Conservation (phyloP, 2,797 vertebrate genomes). For the Chelidonichthys spinosus region DNA sequence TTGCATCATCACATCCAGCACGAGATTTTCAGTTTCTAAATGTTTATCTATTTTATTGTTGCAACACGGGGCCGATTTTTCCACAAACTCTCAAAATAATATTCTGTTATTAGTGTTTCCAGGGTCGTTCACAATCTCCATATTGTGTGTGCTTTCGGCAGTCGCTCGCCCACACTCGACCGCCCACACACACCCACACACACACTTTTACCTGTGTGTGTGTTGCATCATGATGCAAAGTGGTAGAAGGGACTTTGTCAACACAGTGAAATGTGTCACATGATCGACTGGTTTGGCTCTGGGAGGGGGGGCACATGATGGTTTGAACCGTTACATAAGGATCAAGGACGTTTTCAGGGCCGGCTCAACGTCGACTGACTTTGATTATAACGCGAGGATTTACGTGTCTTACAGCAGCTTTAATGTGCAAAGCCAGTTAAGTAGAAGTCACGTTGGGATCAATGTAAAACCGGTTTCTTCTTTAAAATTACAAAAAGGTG, state of each 20-base stretch:
- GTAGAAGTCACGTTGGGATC: constrained; percentile 1
- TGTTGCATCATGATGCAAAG: constrained; percentile 47
- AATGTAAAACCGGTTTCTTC: too few relatives aligned
- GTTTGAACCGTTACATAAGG: constrained; percentile 49
- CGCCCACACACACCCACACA: constrained; percentile 26
- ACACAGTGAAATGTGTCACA: constrained; percentile 41
- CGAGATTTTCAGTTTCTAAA: not conserved
- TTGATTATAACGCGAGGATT: too few relatives aligned
- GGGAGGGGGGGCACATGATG: not conserved
- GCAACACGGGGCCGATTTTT: constrained; percentile 29
- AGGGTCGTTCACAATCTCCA: constrained; percentile 38
- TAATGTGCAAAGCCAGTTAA: not conserved
- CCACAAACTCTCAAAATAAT: constrained; percentile 53
- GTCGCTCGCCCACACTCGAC: constrained; percentile 27
- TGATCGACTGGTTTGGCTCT: not conserved
- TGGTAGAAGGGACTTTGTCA: constrained; percentile 35
- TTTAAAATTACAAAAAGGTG: not conserved
- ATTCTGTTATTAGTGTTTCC: constrained; percentile 28
- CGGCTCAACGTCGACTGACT: too few relatives aligned
- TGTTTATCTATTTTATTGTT: constrained; percentile 52
- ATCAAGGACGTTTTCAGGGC: constrained; percentile 24
- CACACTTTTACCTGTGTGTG: constrained; percentile 49
- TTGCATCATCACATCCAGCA: constrained; percentile 11
- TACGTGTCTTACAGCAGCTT: not conserved
- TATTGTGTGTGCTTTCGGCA: constrained; percentile 45